Evolutionary conservation across 2,888 invertebrate species (phyloP).

Genomic region (Sepiola atlantica): DNA sequence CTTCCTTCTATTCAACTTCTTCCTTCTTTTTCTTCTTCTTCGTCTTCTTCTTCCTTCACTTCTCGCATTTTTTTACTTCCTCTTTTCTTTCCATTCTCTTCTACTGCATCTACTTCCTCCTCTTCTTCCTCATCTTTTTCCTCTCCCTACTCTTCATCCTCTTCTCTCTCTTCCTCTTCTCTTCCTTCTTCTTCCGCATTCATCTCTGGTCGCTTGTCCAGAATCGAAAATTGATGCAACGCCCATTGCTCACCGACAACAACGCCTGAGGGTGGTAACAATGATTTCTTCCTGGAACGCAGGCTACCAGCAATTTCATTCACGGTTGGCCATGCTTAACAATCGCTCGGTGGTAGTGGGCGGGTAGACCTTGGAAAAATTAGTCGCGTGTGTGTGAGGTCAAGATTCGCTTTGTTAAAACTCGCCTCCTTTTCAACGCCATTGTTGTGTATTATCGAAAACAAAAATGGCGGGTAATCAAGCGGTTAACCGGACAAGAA

Average conservation of each 20-base stretch:
- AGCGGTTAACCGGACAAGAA: neutral
- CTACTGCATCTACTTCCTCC: no score
- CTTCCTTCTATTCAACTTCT: neutral
- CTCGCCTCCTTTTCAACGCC: neutral
- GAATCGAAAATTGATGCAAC: neutral
- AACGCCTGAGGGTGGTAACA: neutral
- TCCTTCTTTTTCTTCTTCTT: neutral
- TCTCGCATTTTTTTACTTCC: no score
- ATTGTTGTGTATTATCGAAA: neutral
- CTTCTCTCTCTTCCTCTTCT: neutral
- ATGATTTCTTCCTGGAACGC: neutral
- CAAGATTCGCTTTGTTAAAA: conserved; percentile 6
- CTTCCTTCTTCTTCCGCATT: neutral
- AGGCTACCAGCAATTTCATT: neutral
- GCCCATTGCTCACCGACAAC: neutral
- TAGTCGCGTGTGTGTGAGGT: neutral
- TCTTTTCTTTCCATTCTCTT: no score
- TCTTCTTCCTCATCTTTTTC: neutral
- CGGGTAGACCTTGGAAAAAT: neutral
- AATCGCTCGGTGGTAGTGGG: neutral
- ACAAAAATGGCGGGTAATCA: neutral
- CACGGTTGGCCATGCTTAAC: neutral
- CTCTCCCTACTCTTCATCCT: neutral
- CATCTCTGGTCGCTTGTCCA: neutral
- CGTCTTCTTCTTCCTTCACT: neutral